Evolutionary conservation across 2,113 vertebrate species (phyloP), one percentile per base, ranked within the genome.

Genomic region (Theropithecus gelada): DNA sequence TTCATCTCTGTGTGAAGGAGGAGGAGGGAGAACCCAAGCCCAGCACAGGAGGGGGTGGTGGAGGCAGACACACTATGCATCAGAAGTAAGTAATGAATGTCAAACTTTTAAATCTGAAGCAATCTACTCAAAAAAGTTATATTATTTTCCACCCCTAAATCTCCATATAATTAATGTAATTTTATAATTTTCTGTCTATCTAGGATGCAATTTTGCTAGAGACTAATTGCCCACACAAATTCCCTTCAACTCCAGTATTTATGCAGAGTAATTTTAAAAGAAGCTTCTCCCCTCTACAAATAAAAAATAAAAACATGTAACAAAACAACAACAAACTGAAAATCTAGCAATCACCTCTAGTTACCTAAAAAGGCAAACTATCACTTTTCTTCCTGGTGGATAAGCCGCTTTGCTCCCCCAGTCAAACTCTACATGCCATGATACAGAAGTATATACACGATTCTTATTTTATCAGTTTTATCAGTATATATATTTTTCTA

Each of bases 21-120:
- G 16, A 61, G 59, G 38, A 50, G 72, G 18, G 16, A 55, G 38
- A 12, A 30, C 35, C 17, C 0, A 83, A 43, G 70, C 7, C 23
- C 50, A 35, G 22, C 4, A 43, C 1, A 0, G 17, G 55, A 55
- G 35, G 10, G 50, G 16, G 7, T 1, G 2, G 20, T 7, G 16
- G 0, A 11, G 32, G 23, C 11, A 48, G 52, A 2, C 1, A 0
- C 2, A 1, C 38, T 11, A 12, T 1, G 10, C 17, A 1, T 8
- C 30, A 75, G 48, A 13, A 52, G 66, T 30, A 86, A 88, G 32
- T 22, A 80, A 9, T 8, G 22, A 45, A 4, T 0, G 2, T 20
- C 35, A 72, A 64, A 23, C 40, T 55, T 48, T 10, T 5, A 30
- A 52, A 52, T 13, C 45, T 16, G 38, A 72, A 70, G 32, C 12